A percentile compares a stretch with the other conserved stretches of the same genome.
These are phyloP conservation scores for Sphaerophoria rueppellii DNA, from an alignment of 2,888 invertebrate genomes.

Conservation along the genomic window DNA sequence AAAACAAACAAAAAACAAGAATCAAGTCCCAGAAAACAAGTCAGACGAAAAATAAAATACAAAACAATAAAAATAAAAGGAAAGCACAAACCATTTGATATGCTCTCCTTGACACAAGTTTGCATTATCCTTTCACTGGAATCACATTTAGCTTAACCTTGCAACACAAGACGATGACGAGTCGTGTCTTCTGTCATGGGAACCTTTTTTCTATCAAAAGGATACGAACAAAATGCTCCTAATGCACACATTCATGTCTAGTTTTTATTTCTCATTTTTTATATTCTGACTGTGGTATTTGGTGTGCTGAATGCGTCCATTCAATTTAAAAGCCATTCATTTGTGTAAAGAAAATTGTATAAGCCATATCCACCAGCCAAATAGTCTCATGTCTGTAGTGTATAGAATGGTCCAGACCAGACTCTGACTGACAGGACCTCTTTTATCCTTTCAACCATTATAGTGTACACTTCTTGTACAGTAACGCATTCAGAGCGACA, in stretches of 20 bases:
- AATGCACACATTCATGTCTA: conserved; percentile 2
- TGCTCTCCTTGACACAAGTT: background rate
- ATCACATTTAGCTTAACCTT: conserved; percentile 14
- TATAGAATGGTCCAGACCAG: background rate
- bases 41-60: background rate
- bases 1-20: too few relatives aligned
- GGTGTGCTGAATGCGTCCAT: conserved; percentile 32
- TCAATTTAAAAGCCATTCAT: conserved; percentile 42
- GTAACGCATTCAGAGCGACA: background rate
- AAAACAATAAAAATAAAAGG: background rate
- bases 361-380: conserved; percentile 14
- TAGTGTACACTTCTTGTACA: background rate
- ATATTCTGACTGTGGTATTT: background rate
- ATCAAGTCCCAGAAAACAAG: background rate
- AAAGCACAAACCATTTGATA: background rate
- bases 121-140: background rate
- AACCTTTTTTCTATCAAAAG: conserved; percentile 20
- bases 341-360: conserved; percentile 29
- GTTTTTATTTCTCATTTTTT: background rate
- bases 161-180: conserved; percentile 18
- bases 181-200: background rate
- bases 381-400: conserved; percentile 2
- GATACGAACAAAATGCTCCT: conserved; percentile 11
- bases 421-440: conserved; percentile 9
- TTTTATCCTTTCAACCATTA: background rate